Base-by-base conservation (phyloP, 2,113 vertebrate genomes). In the Pavo muticus region DNA sequence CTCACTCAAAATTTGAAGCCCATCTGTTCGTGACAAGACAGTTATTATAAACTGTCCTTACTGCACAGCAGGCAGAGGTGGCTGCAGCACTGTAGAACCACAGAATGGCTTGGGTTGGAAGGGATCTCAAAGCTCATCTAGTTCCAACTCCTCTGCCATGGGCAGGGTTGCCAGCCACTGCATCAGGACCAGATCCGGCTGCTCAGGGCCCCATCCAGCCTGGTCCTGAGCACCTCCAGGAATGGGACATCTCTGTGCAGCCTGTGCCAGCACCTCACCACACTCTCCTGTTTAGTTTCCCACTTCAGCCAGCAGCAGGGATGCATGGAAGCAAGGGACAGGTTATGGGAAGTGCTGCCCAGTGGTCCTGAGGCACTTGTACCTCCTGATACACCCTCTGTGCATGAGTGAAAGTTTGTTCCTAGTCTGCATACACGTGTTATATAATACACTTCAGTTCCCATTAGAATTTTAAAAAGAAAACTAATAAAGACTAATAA, bases 401-500 rank as follows among this genome's bases (percentile, higher is more conserved):
- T 0, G 0, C 76, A 50, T 54, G 57, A 42, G 64, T n/a, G 37
- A 16, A 3, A 0, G 0, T 63, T 73, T 76, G 29, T 54, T 83
- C 63, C 64, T 63, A 35, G 48, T 27, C 78, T 87, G 54, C n/a
- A 40, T 37, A 10, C 0, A 4, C 20, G 2, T 78, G 47, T 23
- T 73, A 57, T 54, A 67, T 91, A n/a, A 47, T 24, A 39, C 47
- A 65, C 72, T 42, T 91, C 84, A 71, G 50, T 82, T 83, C 39
- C 45, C 45, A 56, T 70, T 2, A 70, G 81, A 93, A 91, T 87
- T 85, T 85, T 59, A 89, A 93, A 92, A 63, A 73, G 77, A 92
- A 92, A 96, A 70, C 52, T 79, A 84, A 89, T 56, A 39, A 59
- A 27, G 84, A 77, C 67, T 65, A 73, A 89, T 56, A 39, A 59